Evolutionary conservation across 2,888 invertebrate genomes (phyloP), one percentile per base, ranked within the genome.

Genomic region (Mesorhabditis belari): DNA sequence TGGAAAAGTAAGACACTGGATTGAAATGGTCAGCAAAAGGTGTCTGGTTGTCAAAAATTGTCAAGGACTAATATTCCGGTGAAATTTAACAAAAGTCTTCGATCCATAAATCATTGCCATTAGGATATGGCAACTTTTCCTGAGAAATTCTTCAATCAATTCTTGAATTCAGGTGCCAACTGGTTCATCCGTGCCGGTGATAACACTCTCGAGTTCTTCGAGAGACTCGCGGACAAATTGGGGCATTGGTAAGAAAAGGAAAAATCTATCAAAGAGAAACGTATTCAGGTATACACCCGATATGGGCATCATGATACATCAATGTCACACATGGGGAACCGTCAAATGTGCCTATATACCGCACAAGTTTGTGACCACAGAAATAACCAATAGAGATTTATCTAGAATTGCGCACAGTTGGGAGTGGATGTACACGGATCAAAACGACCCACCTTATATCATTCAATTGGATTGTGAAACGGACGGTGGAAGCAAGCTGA

Each of bases 381-480:
- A 2, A 9, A 35, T 17, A 35, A 35, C n/a, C 44, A 35, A 17
- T 35, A 35, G 12, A n/a, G 44, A 12, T 28, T 19, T 6, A 63
- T 77, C 55, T 64, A 78, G 77, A 21, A 69, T 79, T 28, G 80
- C 71, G 3, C 76, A 79, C 63, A 73, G 74, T 3, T 79, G 79
- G 79, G 79, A 79, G 63, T 79, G 79, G 79, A 79, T 79, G 79
- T 79, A 75, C 67, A 79, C 79, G 0, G 66, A 68, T n/a, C 79
- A 80, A 58, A 65, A 71, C 49, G 64, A 79, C 62, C 74, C 79
- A 1, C 79, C 79, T 5, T 70, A 76, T 55, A 67, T 79, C 49
- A 76, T 79, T 67, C 79, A 79, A 59, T 59, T 79, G 54, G 79
- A 79, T 60, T 79, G 79, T 61, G 79, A 79, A 60, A 79, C 79